Conservation (phyloP, 2,888 invertebrate species). For the Leptothorax acervorum region DNA sequence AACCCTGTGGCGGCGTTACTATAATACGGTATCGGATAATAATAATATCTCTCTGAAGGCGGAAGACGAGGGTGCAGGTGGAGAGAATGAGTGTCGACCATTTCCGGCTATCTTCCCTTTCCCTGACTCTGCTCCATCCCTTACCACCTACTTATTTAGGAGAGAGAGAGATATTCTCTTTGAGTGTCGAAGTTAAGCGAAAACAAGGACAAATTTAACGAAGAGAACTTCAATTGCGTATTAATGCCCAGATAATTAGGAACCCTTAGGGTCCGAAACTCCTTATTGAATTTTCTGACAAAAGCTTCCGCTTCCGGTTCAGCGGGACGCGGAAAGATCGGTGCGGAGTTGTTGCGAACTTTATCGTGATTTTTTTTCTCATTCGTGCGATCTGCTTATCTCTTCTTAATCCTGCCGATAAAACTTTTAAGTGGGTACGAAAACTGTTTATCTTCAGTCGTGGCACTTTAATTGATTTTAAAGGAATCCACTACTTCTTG, state of each 20-base stretch:
- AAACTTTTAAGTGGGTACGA: slow-evolving; percentile 43
- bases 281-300: slow-evolving; percentile 62
- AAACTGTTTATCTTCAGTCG: slow-evolving; percentile 25
- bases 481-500: background rate
- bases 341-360: slow-evolving; percentile 7
- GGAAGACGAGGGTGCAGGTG: background rate
- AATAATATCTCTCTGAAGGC: slow-evolving; percentile 38
- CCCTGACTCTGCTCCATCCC: background rate
- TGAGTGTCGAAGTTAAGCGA: slow-evolving; percentile 25
- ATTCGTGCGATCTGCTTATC: slow-evolving; percentile 42
- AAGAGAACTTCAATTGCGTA: slow-evolving; percentile 73
- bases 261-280: slow-evolving; percentile 61
- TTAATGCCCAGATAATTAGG: slow-evolving; percentile 74
- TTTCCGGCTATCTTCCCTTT: slow-evolving; percentile 32
- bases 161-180: slow-evolving; percentile 16
- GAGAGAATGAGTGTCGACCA: background rate
- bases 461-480: slow-evolving; percentile 35
- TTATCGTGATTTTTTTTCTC: slow-evolving; percentile 11
- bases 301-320: slow-evolving; percentile 39
- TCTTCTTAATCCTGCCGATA: slow-evolving; percentile 36
- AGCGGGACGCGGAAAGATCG: background rate
- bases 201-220: slow-evolving; percentile 58
- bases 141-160: background rate
- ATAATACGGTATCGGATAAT: slow-evolving; percentile 49
- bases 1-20: slow-evolving; percentile 31